phyloP scores from a whole-genome alignment of 2,797 vertebrate genomes.

The Ptychobarbus kaznakovi region DNA sequence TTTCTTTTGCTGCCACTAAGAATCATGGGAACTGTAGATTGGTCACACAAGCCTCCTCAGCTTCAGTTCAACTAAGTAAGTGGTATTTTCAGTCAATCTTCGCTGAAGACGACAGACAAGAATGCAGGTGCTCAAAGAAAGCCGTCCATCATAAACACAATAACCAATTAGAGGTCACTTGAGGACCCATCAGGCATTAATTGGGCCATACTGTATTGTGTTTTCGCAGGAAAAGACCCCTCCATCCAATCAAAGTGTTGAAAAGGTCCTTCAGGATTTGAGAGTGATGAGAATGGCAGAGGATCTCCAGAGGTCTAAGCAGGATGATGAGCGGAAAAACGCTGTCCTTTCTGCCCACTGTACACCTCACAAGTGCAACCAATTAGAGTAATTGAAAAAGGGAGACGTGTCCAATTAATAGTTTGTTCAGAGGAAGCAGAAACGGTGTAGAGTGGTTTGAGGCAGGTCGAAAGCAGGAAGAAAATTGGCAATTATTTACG shows the following conservation, averaged over 20 bases:
- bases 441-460: constrained; percentile 56
- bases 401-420: constrained; percentile 72
- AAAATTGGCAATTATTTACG: constrained; percentile 74
- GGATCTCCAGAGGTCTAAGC: constrained; percentile 37
- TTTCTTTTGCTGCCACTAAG: not conserved
- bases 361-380: constrained; percentile 64
- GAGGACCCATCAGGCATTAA: constrained; percentile 70
- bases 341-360: constrained; percentile 59
- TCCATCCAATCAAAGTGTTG: constrained; percentile 49
- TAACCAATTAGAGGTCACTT: constrained; percentile 63
- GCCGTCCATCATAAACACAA: constrained; percentile 48
- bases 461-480: constrained; percentile 52
- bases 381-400: constrained; percentile 68
- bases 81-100: not conserved
- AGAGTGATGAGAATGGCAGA: constrained; percentile 51
- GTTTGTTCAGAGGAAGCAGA: constrained; percentile 59
- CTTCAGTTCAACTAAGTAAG: not conserved
- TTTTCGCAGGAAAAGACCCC: constrained; percentile 30
- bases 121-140: constrained; percentile 31
- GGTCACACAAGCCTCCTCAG: not conserved
- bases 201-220: constrained; percentile 63
- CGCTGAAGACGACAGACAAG: constrained; percentile 12
- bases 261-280: constrained; percentile 53
- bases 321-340: constrained; percentile 59
- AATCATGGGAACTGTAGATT: not conserved